Evolutionary conservation across 2,113 vertebrate genomes (phyloP).

Genomic region (Phyllostomus hastatus): DNA sequence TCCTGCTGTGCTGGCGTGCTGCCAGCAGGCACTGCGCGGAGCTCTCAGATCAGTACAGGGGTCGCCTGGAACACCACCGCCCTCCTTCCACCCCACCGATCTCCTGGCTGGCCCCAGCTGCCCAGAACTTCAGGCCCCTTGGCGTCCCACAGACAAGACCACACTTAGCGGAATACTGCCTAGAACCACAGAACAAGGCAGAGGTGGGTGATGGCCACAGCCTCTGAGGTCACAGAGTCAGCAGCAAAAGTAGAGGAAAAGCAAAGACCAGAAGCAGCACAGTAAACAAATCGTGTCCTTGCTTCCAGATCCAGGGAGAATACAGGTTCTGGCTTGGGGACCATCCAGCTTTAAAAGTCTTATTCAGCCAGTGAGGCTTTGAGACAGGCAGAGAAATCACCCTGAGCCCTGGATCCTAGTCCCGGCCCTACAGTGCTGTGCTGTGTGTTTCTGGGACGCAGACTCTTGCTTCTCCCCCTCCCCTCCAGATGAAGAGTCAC

Average conservation of each 20-base stretch:
- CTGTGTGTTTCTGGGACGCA: neutral
- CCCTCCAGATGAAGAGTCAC: neutral
- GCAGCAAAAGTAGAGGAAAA: neutral
- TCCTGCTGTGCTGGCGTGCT: constrained; percentile 49
- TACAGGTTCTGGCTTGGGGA: neutral
- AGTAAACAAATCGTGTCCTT: neutral
- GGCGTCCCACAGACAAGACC: neutral
- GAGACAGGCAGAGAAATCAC: neutral
- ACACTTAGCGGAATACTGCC: neutral
- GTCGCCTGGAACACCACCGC: constrained; percentile 60
- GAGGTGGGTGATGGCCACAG: neutral
- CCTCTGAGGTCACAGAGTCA: neutral
- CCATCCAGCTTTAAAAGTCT: neutral
- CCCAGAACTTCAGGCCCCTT: neutral
- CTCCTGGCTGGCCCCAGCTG: neutral
- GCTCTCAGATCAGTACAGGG: constrained; percentile 35
- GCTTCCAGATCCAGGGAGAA: neutral
- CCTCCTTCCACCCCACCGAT: neutral
- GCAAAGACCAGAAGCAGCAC: neutral
- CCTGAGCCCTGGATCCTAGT: neutral
- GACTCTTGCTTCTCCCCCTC: neutral
- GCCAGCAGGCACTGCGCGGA: constrained; percentile 32
- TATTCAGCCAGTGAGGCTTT: neutral
- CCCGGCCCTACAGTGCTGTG: neutral
- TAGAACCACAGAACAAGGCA: neutral